Base-by-base conservation (phyloP, 92 coral and sea anemone species). In the Zoanthus sansibaricus region DNA sequence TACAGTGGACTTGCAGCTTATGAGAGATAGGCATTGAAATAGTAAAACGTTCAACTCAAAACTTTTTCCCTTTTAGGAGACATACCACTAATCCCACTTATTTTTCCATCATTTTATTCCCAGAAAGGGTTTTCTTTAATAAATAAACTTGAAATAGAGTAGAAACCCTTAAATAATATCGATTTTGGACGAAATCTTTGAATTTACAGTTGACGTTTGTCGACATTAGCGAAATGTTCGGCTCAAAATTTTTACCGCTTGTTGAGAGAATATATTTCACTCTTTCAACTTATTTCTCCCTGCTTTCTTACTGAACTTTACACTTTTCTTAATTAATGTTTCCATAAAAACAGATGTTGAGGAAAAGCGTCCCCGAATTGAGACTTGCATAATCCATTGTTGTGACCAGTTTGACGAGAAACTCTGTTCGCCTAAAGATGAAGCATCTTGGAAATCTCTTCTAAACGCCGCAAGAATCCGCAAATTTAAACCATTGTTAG, bases 111-210 rank as follows among this genome's bases (percentile, higher is more conserved):
- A 69, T 69, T 69, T 69, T 69, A 69, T 69, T 69, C 74, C 74
- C 74, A 69, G 74, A 31, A 69, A 69, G 74, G 74, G 74, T 69
- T 69, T 69, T 69, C 74, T 69, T 69, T 79, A 69, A 33, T 79
- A 58, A 33, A 69, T 58, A 79, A 20, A 79, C 84, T 55, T 79
- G 71, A 79, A 79, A 79, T 79, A 79, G 84, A 79, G 84, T 79
- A 79, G 71, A 25, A 79, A 79, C 52, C 49, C 71, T 56, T 54
- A 58, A 79, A 79, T 79, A 79, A 46, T 58, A 79, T 59, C 71
- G 71, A 55, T 55, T 79, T 79, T 79, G 46, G 84, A 37, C 84
- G 67, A 79, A 79, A 79, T 55, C 71, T 79, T 45, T 58, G 59
- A 69, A 79, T 69, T 56, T 79, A 46, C 84, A 79, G 71, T 33